These are phyloP conservation scores for Apteryx owenii DNA, from an alignment of 2,113 vertebrate genomes.

Conservation along the genomic window DNA sequence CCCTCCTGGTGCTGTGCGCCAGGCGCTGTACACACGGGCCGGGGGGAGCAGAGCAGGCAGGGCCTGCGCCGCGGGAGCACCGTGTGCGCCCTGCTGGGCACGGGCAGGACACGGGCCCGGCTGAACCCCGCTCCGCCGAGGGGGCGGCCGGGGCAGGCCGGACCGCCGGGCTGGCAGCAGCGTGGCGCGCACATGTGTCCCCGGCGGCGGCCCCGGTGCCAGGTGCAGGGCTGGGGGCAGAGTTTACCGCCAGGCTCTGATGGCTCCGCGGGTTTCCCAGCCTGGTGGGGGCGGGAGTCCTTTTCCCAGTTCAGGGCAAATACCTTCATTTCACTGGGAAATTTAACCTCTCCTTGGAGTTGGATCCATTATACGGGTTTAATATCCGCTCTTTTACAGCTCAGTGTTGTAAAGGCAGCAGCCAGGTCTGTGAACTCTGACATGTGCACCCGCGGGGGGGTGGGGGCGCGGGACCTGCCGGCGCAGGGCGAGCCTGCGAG, in stretches of 20 bases:
- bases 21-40: not conserved
- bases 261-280: conserved; percentile 11
- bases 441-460: conserved; percentile 21
- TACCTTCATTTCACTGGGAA: conserved; percentile 50
- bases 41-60: not conserved
- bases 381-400: conserved; percentile 71
- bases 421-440: conserved; percentile 69
- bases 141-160: not conserved
- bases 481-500: not conserved
- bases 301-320: conserved; percentile 28
- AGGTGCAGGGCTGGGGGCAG: conserved; percentile 58
- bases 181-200: conserved; percentile 42
- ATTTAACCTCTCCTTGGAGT: conserved; percentile 48
- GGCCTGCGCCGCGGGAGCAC: not conserved
- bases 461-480: not conserved
- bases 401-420: conserved; percentile 58
- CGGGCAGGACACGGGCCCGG: too few relatives aligned
- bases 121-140: not conserved
- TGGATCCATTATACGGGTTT: conserved; percentile 66
- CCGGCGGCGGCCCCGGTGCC: conserved; percentile 18
- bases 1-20: not conserved
- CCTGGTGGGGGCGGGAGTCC: not conserved
- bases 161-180: not conserved
- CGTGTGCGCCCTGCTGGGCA: too few relatives aligned
- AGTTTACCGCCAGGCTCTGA: conserved; percentile 23